Base-by-base conservation (phyloP, 2,797 vertebrate species). In the Nasua narica region DNA sequence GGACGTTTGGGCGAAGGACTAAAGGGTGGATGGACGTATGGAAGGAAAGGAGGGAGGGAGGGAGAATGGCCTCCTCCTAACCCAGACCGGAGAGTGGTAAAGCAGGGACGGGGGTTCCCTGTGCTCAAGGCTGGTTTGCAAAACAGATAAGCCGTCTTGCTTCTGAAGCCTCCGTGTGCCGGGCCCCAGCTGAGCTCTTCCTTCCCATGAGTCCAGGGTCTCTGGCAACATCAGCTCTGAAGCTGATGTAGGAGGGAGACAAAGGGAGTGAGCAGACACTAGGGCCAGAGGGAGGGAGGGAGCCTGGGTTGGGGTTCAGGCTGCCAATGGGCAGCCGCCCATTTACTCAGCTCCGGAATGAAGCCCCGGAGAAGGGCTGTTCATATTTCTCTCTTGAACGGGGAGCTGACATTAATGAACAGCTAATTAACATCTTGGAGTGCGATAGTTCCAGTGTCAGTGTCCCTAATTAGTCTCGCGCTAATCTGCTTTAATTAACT, bases 401-500 rank as follows among this genome's bases (percentile, higher is more conserved):
- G 98, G 98, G 98, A 98, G 97, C 97, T 98, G 98, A 98, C 98
- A 98, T 98, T 98, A 98, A 98, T 98, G 98, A 99, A 98, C 98
- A 98, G 98, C 98, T 99, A 98, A 99, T 99, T 99, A 99, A 99
- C 98, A 98, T 98, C 92, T 72, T 98, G 97, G 98, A 98, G 98
- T 98, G 98, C 76, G 97, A 98, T 98, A 98, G 98, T 98, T 98
- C 98, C 98, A 96, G 98, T 99, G 99, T 98, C 98, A 98, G 97
- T 46, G 94, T 98, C 98, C 98, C 98, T 99, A 98, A 99, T 99
- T 99, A 99, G 98, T 98, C 98, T 98, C 95, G 46, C 97, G 92
- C 98, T 98, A 98, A 99, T 99, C 98, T 98, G 98, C 98, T 99
- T 99, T 99, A 99, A 99, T 99, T 99, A 99, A 98, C 98, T 98